Base-by-base conservation (phyloP, 1,140 invertebrate genomes). In the Dreissena rostriformis region DNA sequence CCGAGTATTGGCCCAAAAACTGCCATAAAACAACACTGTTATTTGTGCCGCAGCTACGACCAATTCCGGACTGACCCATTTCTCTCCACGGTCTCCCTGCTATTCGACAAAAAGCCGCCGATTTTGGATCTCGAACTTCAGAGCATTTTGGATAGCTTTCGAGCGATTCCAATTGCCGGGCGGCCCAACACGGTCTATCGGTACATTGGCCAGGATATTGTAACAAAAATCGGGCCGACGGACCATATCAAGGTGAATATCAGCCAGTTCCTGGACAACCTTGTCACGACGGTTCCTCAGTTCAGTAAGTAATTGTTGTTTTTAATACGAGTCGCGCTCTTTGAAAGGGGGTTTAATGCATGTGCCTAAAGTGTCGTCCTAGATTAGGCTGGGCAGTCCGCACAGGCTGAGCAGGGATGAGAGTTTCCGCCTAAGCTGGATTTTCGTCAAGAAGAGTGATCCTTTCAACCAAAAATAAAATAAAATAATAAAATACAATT, bases 161-260 rank as follows among this genome's bases (percentile, higher is more conserved):
- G 17, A 61, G 57, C 6, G 2, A 24, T 61, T 19, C 17, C 17
- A n/a, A 61, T 61, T 5, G 2, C 22, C 57, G 57, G 17, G 17
- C 12, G 19, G 53, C 11, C 57, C 2, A 39, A 8, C 8, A 8
- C 39, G 39, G 39, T 39, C 17, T 61, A 61, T 61, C 57, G 17
- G 4, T 24, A 39, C 39, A 39, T 24, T 6, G 57, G 57, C 17
- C 57, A 12, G 4, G 57, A 61, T 24, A 19, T 61, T 61, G 57
- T 61, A 61, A 4, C 22, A n/a, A 61, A 24, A 61, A 24, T 61
- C 17, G 57, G 57, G 57, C 4, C 17, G 17, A 61, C 57, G 17
- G 57, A 61, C 57, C 57, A 61, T 24, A 61, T 61, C 57, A 61
- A 61, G 57, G 57, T 61, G 17, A 61, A 61, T 24, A 61, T 61